A percentile compares a stretch with the other conserved stretches of the same genome.
These are phyloP conservation scores for Notothenia coriiceps DNA, from an alignment of 2,113 vertebrate species.

Conservation along the genomic window DNA sequence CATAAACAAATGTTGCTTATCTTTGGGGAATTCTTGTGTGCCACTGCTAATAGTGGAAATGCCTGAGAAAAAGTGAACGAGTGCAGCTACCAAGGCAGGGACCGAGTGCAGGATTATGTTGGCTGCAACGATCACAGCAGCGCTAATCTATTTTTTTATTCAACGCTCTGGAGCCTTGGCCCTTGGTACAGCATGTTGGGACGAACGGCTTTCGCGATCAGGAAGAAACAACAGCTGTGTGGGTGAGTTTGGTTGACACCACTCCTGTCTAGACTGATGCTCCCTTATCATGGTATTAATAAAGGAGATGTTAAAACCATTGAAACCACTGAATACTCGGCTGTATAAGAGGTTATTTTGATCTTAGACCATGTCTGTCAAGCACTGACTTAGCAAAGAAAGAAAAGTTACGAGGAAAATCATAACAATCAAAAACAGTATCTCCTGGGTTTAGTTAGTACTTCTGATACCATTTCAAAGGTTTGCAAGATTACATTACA, in stretches of 20 bases:
- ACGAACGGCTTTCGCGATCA: slow-evolving; percentile 55
- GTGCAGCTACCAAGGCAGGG: slow-evolving; percentile 46
- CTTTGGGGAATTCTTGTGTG: slow-evolving; percentile 61
- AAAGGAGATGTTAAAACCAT: not conserved
- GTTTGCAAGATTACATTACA: not conserved
- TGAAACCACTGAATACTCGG: not conserved
- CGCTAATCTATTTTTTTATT: slow-evolving; percentile 79
- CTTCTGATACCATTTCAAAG: not conserved
- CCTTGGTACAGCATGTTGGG: slow-evolving; percentile 74
- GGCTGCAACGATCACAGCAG: slow-evolving; percentile 75
- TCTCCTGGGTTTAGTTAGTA: not conserved
- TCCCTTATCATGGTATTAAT: not conserved
- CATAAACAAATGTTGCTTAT: slow-evolving; percentile 40
- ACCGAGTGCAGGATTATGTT: slow-evolving; percentile 83
- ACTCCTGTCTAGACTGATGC: not conserved
- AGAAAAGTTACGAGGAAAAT: not conserved
- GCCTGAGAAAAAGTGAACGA: slow-evolving; percentile 73
- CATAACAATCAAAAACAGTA: not conserved
- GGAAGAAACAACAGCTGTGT: slow-evolving; percentile 79
- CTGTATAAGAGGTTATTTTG: not conserved
- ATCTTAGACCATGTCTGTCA: not conserved
- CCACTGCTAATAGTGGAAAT: slow-evolving; percentile 64
- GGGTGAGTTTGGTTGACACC: slow-evolving; percentile 84
- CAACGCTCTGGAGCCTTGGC: slow-evolving; percentile 52
- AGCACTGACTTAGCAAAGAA: not conserved